Conservation (phyloP, 2,797 vertebrate species). For the Telmatherina bonti region DNA sequence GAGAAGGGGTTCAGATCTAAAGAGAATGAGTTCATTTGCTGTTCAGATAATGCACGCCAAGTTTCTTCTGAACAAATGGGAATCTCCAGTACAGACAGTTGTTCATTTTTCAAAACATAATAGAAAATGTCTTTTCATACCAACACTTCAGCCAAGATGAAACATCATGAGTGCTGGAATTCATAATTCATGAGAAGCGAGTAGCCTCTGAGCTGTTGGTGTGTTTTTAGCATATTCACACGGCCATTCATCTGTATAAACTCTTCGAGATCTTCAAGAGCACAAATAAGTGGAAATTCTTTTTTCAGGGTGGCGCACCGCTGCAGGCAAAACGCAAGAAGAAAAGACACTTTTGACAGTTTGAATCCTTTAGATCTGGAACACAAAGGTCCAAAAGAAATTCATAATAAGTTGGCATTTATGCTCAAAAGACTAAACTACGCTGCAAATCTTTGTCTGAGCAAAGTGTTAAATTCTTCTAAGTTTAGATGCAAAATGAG, state of each 20-base stretch:
- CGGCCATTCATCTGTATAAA: slow-evolving; percentile 28
- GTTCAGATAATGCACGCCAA: slow-evolving; percentile 4
- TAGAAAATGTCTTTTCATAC: slow-evolving; percentile 5
- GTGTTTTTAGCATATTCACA: slow-evolving; percentile 25
- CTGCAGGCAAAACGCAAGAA: slow-evolving; percentile 7
- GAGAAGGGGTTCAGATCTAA: fast-evolving
- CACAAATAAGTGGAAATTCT: slow-evolving; percentile 10
- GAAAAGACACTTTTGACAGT: not conserved
- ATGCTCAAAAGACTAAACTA: not conserved
- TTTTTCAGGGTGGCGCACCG: slow-evolving; percentile 21
- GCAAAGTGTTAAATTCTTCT: slow-evolving; percentile 15
- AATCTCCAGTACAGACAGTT: not conserved
- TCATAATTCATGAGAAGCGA: slow-evolving; percentile 28
- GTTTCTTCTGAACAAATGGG: slow-evolving; percentile 11
- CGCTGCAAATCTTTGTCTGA: not conserved
- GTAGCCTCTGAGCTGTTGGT: slow-evolving; percentile 16
- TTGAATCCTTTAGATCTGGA: slow-evolving; percentile 19
- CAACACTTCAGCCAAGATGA: slow-evolving; percentile 14
- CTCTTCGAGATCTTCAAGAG: slow-evolving; percentile 18
- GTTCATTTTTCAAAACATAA: slow-evolving; percentile 4
- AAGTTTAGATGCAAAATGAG: slow-evolving; percentile 38
- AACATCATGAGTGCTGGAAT: slow-evolving; percentile 19
- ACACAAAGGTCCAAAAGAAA: slow-evolving; percentile 15
- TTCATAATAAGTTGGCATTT: slow-evolving; percentile 22
- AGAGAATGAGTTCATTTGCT: slow-evolving; percentile 21